A percentile compares a stretch with the other conserved stretches of the same genome.
These are phyloP conservation scores for Tragulus kanchil DNA, from an alignment of 2,113 vertebrate species.

Conservation along the genomic window DNA sequence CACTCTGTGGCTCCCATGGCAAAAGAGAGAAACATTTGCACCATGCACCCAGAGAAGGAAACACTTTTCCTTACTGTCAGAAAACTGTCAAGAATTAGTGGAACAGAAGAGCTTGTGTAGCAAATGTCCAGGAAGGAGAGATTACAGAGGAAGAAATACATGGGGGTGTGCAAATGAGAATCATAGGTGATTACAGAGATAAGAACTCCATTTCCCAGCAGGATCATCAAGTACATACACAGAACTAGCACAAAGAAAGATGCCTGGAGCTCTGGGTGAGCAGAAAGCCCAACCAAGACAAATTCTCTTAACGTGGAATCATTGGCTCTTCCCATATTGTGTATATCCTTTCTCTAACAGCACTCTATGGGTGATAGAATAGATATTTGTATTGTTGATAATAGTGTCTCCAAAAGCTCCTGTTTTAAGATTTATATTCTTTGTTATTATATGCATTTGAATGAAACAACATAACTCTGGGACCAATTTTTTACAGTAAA, in stretches of 20 bases:
- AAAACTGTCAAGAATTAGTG: constrained; percentile 74
- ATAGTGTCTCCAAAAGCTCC: background rate
- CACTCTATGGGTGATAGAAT: constrained; percentile 22
- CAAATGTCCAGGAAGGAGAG: constrained; percentile 83
- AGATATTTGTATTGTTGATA: constrained; percentile 45
- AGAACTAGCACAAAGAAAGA: constrained; percentile 71
- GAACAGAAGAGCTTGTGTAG: constrained; percentile 76
- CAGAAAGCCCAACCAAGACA: constrained; percentile 74
- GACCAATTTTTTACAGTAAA: background rate
- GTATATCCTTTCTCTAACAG: background rate
- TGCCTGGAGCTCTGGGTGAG: constrained; percentile 63
- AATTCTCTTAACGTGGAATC: constrained; percentile 68
- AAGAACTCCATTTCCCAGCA: constrained; percentile 77
- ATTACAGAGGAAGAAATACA: constrained; percentile 82
- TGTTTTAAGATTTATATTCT: background rate
- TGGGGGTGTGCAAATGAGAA: constrained; percentile 75
- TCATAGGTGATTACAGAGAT: constrained; percentile 70
- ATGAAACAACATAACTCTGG: background rate
- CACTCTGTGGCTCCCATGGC: constrained; percentile 72
- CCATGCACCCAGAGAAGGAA: constrained; percentile 73
- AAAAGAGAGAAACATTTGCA: constrained; percentile 81
- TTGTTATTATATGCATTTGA: background rate
- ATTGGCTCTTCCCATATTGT: constrained; percentile 63
- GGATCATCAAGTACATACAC: constrained; percentile 71
- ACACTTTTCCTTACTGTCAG: constrained; percentile 71